Conservation (phyloP, 2,797 vertebrate genomes). For the Artibeus jamaicensis region DNA sequence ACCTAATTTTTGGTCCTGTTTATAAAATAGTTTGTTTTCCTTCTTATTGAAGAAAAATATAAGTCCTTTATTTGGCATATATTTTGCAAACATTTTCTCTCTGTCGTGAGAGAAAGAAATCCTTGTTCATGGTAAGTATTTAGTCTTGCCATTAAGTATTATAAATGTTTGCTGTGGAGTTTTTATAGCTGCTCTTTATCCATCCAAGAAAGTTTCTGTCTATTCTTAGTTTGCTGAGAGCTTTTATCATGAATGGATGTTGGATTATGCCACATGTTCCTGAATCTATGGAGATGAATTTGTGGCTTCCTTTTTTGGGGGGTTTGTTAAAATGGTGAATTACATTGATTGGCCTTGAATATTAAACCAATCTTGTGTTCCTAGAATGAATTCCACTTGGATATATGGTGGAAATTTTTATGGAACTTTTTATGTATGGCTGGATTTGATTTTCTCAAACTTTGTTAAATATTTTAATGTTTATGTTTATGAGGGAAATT, state of each 20-base stretch:
- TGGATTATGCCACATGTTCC: neutral
- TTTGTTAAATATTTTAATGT: neutral
- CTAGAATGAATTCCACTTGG: neutral
- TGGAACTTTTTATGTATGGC: neutral
- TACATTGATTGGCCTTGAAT: neutral
- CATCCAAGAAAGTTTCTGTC: neutral
- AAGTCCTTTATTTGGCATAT: neutral
- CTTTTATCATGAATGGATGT: neutral
- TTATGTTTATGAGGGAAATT: neutral
- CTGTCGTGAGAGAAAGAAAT: neutral
- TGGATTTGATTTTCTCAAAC: neutral
- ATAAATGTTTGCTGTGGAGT: neutral
- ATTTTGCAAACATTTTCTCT: neutral
- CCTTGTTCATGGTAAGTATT: neutral
- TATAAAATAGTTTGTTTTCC: neutral
- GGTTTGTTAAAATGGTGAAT: neutral
- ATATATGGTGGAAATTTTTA: neutral
- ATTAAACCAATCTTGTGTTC: neutral
- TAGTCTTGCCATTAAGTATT: neutral
- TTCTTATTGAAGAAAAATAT: neutral
- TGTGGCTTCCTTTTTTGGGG: neutral
- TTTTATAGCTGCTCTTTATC: neutral
- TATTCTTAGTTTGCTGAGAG: neutral
- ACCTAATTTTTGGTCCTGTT: neutral
- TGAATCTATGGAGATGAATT: slow-evolving; percentile 13